A percentile compares a stretch with the other conserved stretches of the same genome.
These are phyloP conservation scores for Tubulanus polymorphus DNA, from an alignment of 2,888 invertebrate genomes.

Conservation along the genomic window DNA sequence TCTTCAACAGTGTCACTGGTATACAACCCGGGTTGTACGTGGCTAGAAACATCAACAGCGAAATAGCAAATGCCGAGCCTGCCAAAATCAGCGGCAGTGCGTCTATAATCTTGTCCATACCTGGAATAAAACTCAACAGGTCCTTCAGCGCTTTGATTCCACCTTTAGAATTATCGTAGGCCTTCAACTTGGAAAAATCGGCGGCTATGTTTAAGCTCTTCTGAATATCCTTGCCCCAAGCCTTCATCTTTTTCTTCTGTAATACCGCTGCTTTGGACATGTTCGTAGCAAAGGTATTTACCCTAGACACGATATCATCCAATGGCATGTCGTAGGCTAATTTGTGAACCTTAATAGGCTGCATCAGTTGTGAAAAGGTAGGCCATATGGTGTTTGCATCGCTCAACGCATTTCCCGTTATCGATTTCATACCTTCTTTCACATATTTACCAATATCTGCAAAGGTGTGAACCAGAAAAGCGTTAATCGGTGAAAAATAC, in stretches of 20 bases:
- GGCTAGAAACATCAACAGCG: background rate
- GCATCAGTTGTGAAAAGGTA: background rate
- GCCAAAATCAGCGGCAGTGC: background rate
- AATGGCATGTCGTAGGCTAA: background rate
- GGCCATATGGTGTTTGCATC: background rate
- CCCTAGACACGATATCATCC: background rate
- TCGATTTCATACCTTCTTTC: background rate
- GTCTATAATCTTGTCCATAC: background rate
- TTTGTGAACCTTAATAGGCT: background rate
- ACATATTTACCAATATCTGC: background rate
- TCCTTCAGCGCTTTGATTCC: background rate
- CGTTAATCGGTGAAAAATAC: background rate
- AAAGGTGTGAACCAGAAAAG: background rate
- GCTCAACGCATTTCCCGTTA: background rate
- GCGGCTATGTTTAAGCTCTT: background rate
- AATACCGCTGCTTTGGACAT: background rate
- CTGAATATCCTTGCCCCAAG: background rate
- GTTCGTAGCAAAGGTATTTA: background rate
- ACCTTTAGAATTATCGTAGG: background rate
- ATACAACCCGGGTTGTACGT: background rate
- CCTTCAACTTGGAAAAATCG: background rate
- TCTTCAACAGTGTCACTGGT: background rate
- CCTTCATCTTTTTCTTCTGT: slow-evolving; percentile 2
- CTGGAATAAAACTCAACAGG: background rate
- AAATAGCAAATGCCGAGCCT: background rate